Evolutionary conservation across 2,797 vertebrate species (phyloP), one percentile per base, ranked within the genome.

Genomic region (Microctenopoma stevenorrisi): DNA sequence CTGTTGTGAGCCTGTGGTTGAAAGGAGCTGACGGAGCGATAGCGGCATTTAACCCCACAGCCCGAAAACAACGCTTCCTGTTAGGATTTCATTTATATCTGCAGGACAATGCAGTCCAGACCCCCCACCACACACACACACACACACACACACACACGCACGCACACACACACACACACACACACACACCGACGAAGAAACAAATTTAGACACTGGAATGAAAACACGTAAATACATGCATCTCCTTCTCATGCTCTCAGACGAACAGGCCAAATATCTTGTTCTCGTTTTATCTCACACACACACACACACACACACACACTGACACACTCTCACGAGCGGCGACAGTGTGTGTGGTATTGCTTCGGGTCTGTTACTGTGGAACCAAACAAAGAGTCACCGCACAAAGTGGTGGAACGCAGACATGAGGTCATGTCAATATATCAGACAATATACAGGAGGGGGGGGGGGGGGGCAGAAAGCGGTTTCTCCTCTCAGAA

Each of bases 31-130:
- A 79, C 53, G 51, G 49, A 65, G 79, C 76, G 63, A 43, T 2
- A 18, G 51, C 33, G 12, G 50, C 50, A 7, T 79, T 67, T 30
- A 56, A 42, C 57, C 67, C 33, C 7, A 10, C 69, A 54, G 74
- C 49, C 59, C 48, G 51, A 47, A 49, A 68, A 53, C 40, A 52
- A 7, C 0, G 42, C 70, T 79, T 85, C 82, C 78, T 89, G 77
- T 85, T 80, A 26, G 44, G 53, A 60, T 63, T 58, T 51, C 82
- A 83, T 89, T 87, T 86, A 76, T 47, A 77, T 77, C 77, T 26
- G 38, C 52, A 61, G 65, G 57, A 81, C 73, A 79, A 78, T 62
- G 55, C 11, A 55, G 59, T 68, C 51, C 60, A 68, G 40, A 68
- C 52, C 9, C 37, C 37, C 37, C 5, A 5, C 30, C 12, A 63